These are phyloP conservation scores for Sminthurinus aureus DNA, from an alignment of 2,888 invertebrate species.

Conservation along the genomic window DNA sequence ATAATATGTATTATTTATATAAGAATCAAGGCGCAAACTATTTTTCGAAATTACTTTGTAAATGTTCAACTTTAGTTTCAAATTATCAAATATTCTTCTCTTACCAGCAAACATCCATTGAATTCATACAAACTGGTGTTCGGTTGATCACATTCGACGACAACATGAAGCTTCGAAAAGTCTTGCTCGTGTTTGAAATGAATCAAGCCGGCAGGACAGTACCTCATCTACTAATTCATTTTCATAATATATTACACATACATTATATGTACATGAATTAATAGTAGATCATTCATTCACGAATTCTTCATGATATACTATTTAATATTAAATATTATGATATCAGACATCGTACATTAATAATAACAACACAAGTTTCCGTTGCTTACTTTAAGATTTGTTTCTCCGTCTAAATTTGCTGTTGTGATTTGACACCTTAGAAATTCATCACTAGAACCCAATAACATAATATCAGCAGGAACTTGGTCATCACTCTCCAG, in stretches of 20 bases:
- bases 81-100: no score
- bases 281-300: neutral
- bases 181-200: conserved; percentile 48
- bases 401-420: conserved; percentile 86
- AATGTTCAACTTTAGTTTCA: no score
- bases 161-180: conserved; percentile 63
- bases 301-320: neutral
- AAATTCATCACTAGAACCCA: conserved; percentile 74
- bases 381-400: conserved; percentile 73
- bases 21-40: no score
- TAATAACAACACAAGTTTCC: conserved; percentile 44
- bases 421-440: conserved; percentile 82
- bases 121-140: conserved; percentile 80
- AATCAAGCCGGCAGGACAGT: conserved; percentile 56
- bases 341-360: no score
- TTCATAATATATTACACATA: conserved; percentile 7
- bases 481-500: conserved; percentile 77
- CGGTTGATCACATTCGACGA: conserved; percentile 78
- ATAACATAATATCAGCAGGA: conserved; percentile 80
- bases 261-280: neutral
- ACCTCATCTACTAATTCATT: conserved; percentile 49
- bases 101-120: conserved; percentile 68
- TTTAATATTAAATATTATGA: no score
- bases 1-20: no score
- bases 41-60: no score